Percentiles rank a stretch among this genome's conserved stretches.
Evolutionary conservation across 53 echinoderm and acorn worm species (phyloP).

Genomic region (Pentamera pediparva): DNA sequence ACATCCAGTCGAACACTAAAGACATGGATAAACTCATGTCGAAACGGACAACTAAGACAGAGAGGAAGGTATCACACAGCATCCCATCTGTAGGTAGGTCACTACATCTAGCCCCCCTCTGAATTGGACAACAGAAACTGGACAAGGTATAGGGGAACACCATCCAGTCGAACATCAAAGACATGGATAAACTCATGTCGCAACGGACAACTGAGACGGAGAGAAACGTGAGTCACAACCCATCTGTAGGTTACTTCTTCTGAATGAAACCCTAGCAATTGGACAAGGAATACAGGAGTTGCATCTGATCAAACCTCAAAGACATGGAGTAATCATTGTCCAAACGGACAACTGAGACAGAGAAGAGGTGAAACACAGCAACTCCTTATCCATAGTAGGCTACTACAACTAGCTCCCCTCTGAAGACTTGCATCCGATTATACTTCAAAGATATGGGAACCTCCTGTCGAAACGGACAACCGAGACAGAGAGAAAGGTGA

Average conservation of each 20-base stretch:
- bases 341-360: slow-evolving; percentile 63
- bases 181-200: slow-evolving; percentile 68
- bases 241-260: too few species aligned
- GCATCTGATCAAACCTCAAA: slow-evolving; percentile 75
- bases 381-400: too few species aligned
- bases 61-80: slow-evolving; percentile 75
- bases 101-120: too few species aligned
- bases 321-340: slow-evolving; percentile 72
- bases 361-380: slow-evolving; percentile 78
- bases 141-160: slow-evolving; percentile 90
- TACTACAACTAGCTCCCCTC: too few species aligned
- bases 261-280: too few species aligned
- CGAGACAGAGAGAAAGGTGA: slow-evolving; percentile 82
- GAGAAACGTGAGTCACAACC: slow-evolving; percentile 60
- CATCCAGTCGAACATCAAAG: slow-evolving; percentile 79
- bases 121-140: slow-evolving; percentile 79
- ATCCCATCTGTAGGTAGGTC: too few species aligned
- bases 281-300: slow-evolving; percentile 77
- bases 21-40: slow-evolving; percentile 74
- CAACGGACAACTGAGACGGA: slow-evolving; percentile 67
- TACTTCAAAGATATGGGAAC: slow-evolving; percentile 83
- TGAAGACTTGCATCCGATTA: slow-evolving; percentile 73
- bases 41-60: slow-evolving; percentile 62
- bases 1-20: slow-evolving; percentile 77
- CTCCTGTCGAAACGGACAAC: slow-evolving; percentile 55